Evolutionary conservation across 1,140 invertebrate genomes (phyloP).

Genomic region (Polypedilum vanderplanki): DNA sequence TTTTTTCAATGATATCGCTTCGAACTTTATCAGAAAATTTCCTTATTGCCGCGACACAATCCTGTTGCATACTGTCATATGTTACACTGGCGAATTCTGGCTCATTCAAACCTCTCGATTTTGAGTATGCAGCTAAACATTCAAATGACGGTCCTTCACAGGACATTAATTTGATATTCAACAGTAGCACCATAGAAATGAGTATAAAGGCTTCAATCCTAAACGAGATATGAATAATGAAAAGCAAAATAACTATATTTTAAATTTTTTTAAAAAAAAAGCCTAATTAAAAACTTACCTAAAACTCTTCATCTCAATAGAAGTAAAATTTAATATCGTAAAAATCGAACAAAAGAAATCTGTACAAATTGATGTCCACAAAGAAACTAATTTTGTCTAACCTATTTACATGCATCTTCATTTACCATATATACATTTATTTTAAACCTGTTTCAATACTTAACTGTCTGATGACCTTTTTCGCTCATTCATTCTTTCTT

Average conservation of each 20-base stretch:
- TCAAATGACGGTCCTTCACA: slow-evolving; percentile 1
- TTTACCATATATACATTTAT: neutral
- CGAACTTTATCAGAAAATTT: slow-evolving; percentile 6
- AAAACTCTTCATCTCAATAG: neutral
- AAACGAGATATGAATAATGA: neutral
- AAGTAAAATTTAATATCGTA: neutral
- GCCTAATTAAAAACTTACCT: neutral
- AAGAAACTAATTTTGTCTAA: neutral
- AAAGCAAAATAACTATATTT: neutral
- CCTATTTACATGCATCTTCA: slow-evolving; percentile 10
- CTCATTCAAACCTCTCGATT: neutral
- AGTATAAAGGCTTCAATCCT: neutral
- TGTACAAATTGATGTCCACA: slow-evolving; percentile 4
- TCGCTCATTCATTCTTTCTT: slow-evolving; percentile 10
- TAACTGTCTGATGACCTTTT: slow-evolving; percentile 17
- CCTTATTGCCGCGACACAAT: neutral
- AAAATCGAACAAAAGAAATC: neutral
- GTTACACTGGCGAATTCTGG: neutral
- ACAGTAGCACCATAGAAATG: neutral
- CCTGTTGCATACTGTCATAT: neutral
- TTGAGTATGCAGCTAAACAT: slow-evolving; percentile 1
- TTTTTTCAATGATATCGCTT: neutral
- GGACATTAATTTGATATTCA: neutral
- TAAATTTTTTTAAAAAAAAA: too few relatives aligned
- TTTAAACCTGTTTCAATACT: slow-evolving; percentile 4